Evolutionary conservation across 2,113 vertebrate genomes (phyloP).

Genomic region (Phoenicopterus ruber): DNA sequence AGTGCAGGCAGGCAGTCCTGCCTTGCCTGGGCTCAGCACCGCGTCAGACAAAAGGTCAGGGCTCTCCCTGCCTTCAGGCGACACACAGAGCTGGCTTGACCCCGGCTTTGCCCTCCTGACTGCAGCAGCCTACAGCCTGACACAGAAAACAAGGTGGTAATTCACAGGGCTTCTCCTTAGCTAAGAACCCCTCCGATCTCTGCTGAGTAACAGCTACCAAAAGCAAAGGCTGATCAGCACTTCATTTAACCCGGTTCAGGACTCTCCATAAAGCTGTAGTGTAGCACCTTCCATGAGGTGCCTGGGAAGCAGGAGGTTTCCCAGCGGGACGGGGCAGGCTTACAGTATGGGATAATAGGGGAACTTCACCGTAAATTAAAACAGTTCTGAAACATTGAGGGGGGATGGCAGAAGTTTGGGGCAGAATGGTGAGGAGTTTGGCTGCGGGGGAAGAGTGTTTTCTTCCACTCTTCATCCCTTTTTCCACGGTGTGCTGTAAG

Average conservation of each 20-base stretch:
- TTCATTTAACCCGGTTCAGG: neutral
- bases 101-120: neutral
- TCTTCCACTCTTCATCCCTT: neutral
- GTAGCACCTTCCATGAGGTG: neutral
- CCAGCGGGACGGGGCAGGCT: neutral
- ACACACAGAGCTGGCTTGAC: neutral
- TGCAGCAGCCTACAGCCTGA: neutral
- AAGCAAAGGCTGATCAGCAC: neutral
- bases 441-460: neutral
- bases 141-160: neutral
- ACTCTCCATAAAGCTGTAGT: neutral
- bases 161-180: neutral
- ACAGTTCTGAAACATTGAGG: neutral
- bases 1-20: neutral
- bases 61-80: neutral
- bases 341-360: neutral
- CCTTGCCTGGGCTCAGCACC: neutral
- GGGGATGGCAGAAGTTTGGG: neutral
- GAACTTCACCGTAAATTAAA: neutral
- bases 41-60: neutral
- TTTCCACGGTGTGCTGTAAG: neutral
- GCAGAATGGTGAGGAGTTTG: neutral
- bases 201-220: neutral
- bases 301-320: neutral
- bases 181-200: neutral